phyloP scores from a whole-genome alignment of 2,113 vertebrate species.

The Xerus inauris region DNA sequence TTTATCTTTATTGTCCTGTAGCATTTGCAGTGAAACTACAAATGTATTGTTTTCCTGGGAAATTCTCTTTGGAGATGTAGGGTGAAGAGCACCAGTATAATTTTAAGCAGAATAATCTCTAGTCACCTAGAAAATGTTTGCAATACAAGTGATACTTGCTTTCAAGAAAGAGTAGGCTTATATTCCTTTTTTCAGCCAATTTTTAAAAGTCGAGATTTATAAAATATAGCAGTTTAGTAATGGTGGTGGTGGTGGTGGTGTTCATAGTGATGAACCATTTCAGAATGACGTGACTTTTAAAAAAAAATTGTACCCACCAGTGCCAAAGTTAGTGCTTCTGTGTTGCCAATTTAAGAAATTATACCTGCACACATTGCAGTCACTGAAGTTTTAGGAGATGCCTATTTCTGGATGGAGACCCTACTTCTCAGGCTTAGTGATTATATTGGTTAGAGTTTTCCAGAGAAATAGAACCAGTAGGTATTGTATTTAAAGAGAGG shows the following conservation, averaged over 20 bases:
- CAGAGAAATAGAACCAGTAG: not conserved
- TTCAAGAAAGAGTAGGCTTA: not conserved
- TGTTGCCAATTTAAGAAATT: not conserved
- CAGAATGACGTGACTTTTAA: not conserved
- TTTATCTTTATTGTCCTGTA: not conserved
- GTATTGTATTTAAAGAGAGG: not conserved
- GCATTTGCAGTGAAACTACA: not conserved
- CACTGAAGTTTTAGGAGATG: not conserved
- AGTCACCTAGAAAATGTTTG: not conserved
- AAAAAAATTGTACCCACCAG: not conserved
- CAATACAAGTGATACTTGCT: not conserved
- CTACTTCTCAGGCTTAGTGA: not conserved
- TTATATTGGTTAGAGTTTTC: not conserved
- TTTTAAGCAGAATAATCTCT: conserved; percentile 20
- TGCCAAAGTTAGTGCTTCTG: not conserved
- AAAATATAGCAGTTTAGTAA: not conserved
- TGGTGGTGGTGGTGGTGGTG: not conserved
- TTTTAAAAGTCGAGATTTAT: conserved; percentile 4
- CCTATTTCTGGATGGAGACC: not conserved
- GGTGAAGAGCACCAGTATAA: not conserved
- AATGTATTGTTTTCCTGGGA: not conserved
- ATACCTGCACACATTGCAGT: not conserved
- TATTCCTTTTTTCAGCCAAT: not conserved
- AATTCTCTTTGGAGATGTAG: conserved; percentile 1
- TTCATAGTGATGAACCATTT: not conserved